Percentiles rank a stretch among this genome's conserved stretches.
Evolutionary conservation across 2,888 invertebrate genomes (phyloP).

Genomic region (Nesidiocoris tenuis): DNA sequence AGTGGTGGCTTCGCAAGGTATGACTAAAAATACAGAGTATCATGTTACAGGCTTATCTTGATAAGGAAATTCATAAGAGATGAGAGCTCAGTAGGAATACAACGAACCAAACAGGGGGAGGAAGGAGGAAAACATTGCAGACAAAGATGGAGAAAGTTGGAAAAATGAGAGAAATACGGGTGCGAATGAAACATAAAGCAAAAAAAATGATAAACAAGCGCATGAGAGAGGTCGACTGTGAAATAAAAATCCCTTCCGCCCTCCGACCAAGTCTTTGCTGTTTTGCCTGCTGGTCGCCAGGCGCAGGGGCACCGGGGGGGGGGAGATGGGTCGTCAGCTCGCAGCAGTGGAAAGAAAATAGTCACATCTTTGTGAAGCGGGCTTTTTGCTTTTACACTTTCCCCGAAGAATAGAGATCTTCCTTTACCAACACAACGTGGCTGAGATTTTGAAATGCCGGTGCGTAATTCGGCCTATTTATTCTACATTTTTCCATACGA

Average conservation of each 20-base stretch:
- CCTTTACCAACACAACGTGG: no score
- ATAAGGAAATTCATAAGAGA: conserved; percentile 36
- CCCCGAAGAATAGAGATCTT: no score
- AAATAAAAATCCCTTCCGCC: neutral
- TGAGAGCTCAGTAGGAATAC: neutral
- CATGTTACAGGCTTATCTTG: conserved; percentile 29
- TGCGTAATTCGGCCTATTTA: no score
- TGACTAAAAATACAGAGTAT: conserved; percentile 17
- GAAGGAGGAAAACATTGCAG: no score
- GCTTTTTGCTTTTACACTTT: no score
- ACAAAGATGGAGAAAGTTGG: neutral
- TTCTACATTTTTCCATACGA: no score
- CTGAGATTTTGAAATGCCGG: no score
- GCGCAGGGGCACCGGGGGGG: no score
- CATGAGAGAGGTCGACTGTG: neutral
- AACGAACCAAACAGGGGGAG: neutral
- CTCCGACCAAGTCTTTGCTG: neutral
- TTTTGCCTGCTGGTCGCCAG: neutral
- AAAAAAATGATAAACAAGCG: neutral
- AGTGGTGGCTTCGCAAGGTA: no score
- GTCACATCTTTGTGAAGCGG: no score
- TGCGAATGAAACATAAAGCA: neutral
- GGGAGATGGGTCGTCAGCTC: neutral
- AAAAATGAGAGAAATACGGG: neutral
- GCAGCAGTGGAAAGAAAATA: neutral